Conservation (phyloP, 2,113 vertebrate species). For the Bos javanicus region DNA sequence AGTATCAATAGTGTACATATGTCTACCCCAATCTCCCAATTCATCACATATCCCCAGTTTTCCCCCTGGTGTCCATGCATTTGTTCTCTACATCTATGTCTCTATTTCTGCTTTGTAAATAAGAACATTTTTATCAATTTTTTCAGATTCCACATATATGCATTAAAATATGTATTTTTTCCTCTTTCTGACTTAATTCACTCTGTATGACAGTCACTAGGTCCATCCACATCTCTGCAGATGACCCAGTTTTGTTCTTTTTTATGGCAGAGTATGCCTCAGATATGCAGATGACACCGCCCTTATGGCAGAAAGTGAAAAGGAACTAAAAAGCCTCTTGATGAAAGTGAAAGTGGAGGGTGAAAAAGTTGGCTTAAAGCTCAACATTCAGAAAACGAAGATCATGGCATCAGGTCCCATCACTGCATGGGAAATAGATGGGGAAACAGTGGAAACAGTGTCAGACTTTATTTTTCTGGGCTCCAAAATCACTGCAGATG, state of each 20-base stretch:
- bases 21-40: not conserved
- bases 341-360: too few relatives aligned
- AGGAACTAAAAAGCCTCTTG: too few relatives aligned
- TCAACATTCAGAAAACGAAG: too few relatives aligned
- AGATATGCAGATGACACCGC: too few relatives aligned
- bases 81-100: not conserved
- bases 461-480: too few relatives aligned
- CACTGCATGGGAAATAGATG: too few relatives aligned
- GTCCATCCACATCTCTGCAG: not conserved
- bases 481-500: too few relatives aligned
- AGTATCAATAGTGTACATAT: not conserved
- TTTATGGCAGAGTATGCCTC: not conserved
- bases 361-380: too few relatives aligned
- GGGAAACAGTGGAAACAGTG: too few relatives aligned
- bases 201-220: not conserved
- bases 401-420: too few relatives aligned
- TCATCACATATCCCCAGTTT: not conserved
- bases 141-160: not conserved
- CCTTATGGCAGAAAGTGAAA: too few relatives aligned
- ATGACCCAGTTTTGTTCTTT: not conserved
- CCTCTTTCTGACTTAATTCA: not conserved
- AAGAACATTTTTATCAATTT: not conserved
- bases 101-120: not conserved
- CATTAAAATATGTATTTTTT: not conserved
- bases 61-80: not conserved